These are phyloP conservation scores for Myoxocephalus aenaeus DNA, from an alignment of 2,797 vertebrate genomes.

Conservation along the genomic window DNA sequence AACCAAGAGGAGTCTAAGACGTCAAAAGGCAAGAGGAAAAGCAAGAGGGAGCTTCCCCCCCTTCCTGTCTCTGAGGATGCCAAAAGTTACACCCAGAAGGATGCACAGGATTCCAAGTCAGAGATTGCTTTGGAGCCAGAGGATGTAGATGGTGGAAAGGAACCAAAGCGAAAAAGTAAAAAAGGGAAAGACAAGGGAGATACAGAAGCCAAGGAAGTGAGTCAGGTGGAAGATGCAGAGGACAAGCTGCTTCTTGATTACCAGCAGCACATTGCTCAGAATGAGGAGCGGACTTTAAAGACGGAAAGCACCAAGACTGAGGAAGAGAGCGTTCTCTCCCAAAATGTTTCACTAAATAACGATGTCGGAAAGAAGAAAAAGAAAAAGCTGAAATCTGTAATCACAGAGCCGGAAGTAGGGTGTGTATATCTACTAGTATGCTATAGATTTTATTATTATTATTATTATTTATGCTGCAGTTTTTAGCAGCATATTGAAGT, in stretches of 20 bases:
- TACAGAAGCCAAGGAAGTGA: conserved; percentile 63
- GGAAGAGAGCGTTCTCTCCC: conserved; percentile 76
- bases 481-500: conserved; percentile 54
- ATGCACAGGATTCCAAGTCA: conserved; percentile 63
- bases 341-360: conserved; percentile 79
- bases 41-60: conserved; percentile 80
- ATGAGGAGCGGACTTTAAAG: conserved; percentile 85
- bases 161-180: conserved; percentile 75
- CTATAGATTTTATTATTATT: background rate
- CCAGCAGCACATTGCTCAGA: conserved; percentile 87
- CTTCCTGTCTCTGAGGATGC: conserved; percentile 67
- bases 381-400: conserved; percentile 84
- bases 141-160: conserved; percentile 38
- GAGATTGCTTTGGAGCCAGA: conserved; percentile 65
- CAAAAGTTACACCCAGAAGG: conserved; percentile 44
- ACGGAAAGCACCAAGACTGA: conserved; percentile 83
- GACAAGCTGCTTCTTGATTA: conserved; percentile 88
- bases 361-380: conserved; percentile 91
- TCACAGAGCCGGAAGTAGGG: conserved; percentile 80
- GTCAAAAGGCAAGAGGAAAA: conserved; percentile 81
- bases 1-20: conserved; percentile 76
- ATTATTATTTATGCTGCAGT: conserved; percentile 23
- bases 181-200: conserved; percentile 74
- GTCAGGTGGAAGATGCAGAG: conserved; percentile 74
- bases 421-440: conserved; percentile 53